Base-by-base conservation (phyloP, 2,113 vertebrate species). In the Pimephales promelas region DNA sequence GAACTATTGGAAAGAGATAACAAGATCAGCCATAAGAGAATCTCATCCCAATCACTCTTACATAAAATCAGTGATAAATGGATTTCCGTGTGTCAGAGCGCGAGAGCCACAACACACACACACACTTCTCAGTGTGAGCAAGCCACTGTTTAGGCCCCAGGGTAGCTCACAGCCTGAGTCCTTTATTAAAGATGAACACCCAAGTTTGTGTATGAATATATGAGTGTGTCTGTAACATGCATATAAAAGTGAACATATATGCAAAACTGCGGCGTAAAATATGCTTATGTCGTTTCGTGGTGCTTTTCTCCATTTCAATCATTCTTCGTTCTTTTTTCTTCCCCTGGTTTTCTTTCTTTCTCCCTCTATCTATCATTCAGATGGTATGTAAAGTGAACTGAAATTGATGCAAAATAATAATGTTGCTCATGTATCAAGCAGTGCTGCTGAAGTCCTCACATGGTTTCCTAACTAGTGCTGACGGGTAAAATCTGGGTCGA, bases 121-220 rank as follows among this genome's bases (percentile, higher is more conserved):
- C 34, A 34, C 4, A n/a, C 31, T 2, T 70, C 73, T 45, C 31
- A 57, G 31, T 74, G 72, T 22, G 72, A 76, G 73, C 54, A 57
- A 43, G 74, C 10, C 64, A 70, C 62, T 76, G 62, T 77, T 83
- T 68, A 54, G 54, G 31, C 56, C 56, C 24, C 71, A 75, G 78
- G 77, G 78, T 26, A 66, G 45, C 20, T 74, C 71, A 34, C 36
- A 59, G 77, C 26, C 66, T 11, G 56, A 56, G 84, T 75, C 31
- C 49, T 75, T 85, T 66, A 85, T 81, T 78, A 85, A 81, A 75
- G 77, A 66, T 85, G 78, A 85, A 85, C 31, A 56, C 36, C 68
- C 68, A 43, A 61, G 66, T 61, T 70, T 52, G 28, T 62, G 83
- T 52, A 70, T 20, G 45, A 72, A 36, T 57, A 10, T 71, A 20